Base-by-base conservation (phyloP, 64 coral and sea anemone genomes). In the Dendrophyllia cribrosa region DNA sequence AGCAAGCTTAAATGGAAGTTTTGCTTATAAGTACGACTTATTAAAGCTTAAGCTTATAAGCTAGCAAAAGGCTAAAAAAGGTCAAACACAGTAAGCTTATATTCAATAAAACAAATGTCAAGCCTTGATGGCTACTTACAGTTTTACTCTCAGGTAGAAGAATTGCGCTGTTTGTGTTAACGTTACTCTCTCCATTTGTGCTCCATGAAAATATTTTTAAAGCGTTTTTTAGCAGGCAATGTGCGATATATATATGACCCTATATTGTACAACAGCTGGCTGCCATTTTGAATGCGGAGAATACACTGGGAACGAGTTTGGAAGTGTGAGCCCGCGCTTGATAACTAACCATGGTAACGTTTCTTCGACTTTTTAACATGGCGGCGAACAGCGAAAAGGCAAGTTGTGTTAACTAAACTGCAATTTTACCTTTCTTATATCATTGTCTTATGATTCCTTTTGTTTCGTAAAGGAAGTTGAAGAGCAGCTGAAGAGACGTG, bases 401-500 rank as follows among this genome's bases (percentile, higher is more conserved):
- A 70, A 72, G 89, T 43, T 23, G 22, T n/a, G 19, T 65, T 59
- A 45, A 74, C 16, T 12, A 12, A 10, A 0, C 11, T 73, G 17
- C 75, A 34, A 44, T 73, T 58, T 14, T 5, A 62, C 23, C 46
- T 34, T 34, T 5, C 45, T 46, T 83, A 14, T 73, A 2, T 43
- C 0, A 20, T 58, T 7, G 12, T 73, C 66, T 44, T 23, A 55
- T 51, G 10, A 45, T 62, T 90, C 3, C 9, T 45, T 26, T 10
- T 17, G 19, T 66, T 74, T 70, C 51, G 43, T 76, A 9, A 50
- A 93, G 95, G 91, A 96, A 81, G 78, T 90, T 19, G 91, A 93
- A 47, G 45, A 93, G 43, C 95, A 96, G 80, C 87, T 96, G 13
- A 77, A 90, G 70, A 93, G 86, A 90, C 80, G 91, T 15, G 76